phyloP scores from a whole-genome alignment of 2,797 vertebrate species.

The Trachops cirrhosus region DNA sequence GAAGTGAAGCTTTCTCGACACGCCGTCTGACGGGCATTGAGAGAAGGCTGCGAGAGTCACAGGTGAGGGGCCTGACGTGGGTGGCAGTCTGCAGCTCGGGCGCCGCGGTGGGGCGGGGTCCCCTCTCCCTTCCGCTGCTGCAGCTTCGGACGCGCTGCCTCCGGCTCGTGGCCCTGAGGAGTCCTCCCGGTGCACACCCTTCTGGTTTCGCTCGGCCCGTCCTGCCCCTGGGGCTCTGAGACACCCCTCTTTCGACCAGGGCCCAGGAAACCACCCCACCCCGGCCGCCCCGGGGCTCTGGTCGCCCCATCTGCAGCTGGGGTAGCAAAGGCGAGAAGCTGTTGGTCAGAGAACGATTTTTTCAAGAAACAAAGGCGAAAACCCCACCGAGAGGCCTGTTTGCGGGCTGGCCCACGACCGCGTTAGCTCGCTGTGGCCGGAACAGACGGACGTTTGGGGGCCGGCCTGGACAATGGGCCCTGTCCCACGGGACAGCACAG shows the following conservation, averaged over 20 bases:
- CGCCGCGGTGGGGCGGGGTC: fast-evolving
- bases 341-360: background rate
- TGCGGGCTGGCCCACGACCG: background rate
- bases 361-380: background rate
- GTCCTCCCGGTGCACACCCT: background rate
- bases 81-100: too few species aligned
- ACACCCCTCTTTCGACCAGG: background rate
- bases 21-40: background rate
- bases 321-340: background rate
- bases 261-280: background rate
- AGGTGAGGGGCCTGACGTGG: background rate
- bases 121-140: background rate
- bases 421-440: background rate
- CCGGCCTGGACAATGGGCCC: fast-evolving
- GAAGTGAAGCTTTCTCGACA: background rate
- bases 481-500: background rate
- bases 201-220: background rate
- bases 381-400: background rate
- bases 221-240: background rate
- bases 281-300: fast-evolving
- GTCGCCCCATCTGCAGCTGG: background rate
- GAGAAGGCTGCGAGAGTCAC: background rate
- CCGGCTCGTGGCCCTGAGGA: background rate
- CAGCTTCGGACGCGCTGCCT: fast-evolving
- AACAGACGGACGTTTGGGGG: background rate